These are phyloP conservation scores for Altica lythri DNA, from an alignment of 2,888 invertebrate species.

Conservation along the genomic window DNA sequence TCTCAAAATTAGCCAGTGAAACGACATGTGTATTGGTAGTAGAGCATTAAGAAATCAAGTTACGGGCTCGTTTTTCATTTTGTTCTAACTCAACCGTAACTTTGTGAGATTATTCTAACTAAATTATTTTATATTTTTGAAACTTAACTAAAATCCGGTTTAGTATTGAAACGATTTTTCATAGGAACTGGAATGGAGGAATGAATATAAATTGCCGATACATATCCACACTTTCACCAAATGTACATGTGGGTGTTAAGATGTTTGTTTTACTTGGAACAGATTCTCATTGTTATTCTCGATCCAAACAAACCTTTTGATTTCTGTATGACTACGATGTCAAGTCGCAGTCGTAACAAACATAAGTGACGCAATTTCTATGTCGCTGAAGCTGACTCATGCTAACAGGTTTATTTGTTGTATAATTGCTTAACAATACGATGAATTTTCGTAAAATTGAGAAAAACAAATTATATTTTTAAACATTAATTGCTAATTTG, in stretches of 20 bases:
- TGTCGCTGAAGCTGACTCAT: not conserved
- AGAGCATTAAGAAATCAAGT: not conserved
- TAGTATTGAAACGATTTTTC: too few species aligned
- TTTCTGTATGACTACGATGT: not conserved
- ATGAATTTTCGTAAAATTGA: not conserved
- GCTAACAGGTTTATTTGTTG: not conserved
- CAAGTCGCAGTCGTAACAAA: not conserved
- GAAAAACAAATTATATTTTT: not conserved
- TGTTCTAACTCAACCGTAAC: too few species aligned
- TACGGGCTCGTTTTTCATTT: too few species aligned
- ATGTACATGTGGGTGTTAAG: not conserved
- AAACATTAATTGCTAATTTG: not conserved
- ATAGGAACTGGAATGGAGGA: too few species aligned
- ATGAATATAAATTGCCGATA: too few species aligned
- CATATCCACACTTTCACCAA: too few species aligned
- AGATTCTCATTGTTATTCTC: not conserved
- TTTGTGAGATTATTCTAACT: too few species aligned
- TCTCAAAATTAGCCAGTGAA: slow-evolving; percentile 14
- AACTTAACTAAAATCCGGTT: too few species aligned
- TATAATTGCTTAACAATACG: not conserved
- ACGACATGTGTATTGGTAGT: not conserved
- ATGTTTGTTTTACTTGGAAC: not conserved
- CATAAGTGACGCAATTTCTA: not conserved
- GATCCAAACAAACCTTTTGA: not conserved
- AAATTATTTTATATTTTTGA: too few species aligned